phyloP scores from a whole-genome alignment of 2,888 invertebrate genomes.

The Idaea dimidiata region DNA sequence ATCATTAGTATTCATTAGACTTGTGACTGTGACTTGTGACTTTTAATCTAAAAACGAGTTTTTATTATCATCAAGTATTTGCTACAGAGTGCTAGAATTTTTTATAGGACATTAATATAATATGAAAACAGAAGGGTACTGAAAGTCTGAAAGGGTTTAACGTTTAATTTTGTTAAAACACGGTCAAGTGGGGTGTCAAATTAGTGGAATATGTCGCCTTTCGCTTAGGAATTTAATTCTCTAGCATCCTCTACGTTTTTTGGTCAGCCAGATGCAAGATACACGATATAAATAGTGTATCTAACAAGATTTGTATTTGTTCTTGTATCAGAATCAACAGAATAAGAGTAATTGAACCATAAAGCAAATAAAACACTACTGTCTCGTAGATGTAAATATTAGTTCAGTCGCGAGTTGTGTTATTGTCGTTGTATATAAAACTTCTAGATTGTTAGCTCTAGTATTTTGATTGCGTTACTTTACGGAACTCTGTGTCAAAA shows the following conservation, averaged over 20 bases:
- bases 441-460: not conserved
- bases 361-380: not conserved
- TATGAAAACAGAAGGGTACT: not conserved
- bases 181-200: not conserved
- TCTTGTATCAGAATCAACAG: not conserved
- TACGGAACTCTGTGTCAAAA: no score
- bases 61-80: not conserved
- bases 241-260: not conserved
- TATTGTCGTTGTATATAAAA: not conserved
- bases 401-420: not conserved
- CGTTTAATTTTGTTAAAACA: not conserved
- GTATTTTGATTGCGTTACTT: no score
- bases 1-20: slow-evolving; percentile 1
- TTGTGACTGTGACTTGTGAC: no score
- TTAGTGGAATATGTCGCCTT: not conserved
- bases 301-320: not conserved
- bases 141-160: not conserved
- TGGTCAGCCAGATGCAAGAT: not conserved
- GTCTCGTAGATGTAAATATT: not conserved
- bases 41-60: not conserved
- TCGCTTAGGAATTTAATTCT: not conserved
- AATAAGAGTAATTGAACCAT: not conserved
- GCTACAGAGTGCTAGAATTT: not conserved
- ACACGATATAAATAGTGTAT: not conserved
- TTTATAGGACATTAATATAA: not conserved